Percentiles rank a stretch among this genome's conserved stretches.
Conservation (phyloP, 2,797 vertebrate genomes). For the Monodelphis domestica region DNA sequence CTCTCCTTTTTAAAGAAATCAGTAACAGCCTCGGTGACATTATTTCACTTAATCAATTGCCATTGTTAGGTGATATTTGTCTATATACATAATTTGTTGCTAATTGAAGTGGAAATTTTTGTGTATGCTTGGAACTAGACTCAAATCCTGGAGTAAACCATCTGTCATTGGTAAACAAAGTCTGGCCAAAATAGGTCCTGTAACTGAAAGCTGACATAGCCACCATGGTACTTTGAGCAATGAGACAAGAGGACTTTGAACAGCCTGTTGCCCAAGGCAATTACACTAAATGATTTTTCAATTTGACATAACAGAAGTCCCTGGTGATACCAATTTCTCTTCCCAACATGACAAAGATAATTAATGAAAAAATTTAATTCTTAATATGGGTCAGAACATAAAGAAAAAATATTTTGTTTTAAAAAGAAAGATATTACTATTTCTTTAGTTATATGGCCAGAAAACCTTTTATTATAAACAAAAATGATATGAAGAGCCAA, state of each 20-base stretch:
- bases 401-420: slow-evolving; percentile 65
- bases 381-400: slow-evolving; percentile 47
- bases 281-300: slow-evolving; percentile 77
- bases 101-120: slow-evolving; percentile 31
- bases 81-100: slow-evolving; percentile 60
- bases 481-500: neutral
- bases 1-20: no score
- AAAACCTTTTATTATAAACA: neutral
- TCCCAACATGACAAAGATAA: slow-evolving; percentile 73
- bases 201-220: slow-evolving; percentile 31
- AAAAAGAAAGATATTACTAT: neutral
- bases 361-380: slow-evolving; percentile 76
- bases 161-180: slow-evolving; percentile 55
- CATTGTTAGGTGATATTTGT: no score
- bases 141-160: slow-evolving; percentile 51
- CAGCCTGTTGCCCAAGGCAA: slow-evolving; percentile 75
- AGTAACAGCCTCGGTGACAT: no score
- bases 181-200: slow-evolving; percentile 53
- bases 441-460: neutral
- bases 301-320: slow-evolving; percentile 76
- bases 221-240: slow-evolving; percentile 60
- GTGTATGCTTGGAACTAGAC: slow-evolving; percentile 10
- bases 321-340: slow-evolving; percentile 76
- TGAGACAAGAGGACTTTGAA: slow-evolving; percentile 71
- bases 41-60: no score